Conservation (phyloP, 2,888 invertebrate genomes). For the Odontocolon sp. region DNA sequence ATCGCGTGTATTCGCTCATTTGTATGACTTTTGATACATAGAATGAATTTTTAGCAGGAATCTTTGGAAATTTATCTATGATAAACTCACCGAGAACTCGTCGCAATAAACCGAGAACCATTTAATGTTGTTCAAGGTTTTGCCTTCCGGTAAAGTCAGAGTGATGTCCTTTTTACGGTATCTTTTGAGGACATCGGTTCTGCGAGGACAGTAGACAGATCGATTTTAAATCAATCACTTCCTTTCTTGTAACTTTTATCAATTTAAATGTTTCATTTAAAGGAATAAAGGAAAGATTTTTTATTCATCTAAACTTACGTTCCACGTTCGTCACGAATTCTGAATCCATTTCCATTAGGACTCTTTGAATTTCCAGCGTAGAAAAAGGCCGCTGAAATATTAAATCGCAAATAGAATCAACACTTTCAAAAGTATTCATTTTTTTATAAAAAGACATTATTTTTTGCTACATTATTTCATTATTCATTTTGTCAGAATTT, state of each 20-base stretch:
- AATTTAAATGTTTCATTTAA: too few relatives aligned
- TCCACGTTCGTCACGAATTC: conserved; percentile 92
- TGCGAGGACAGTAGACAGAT: too few relatives aligned
- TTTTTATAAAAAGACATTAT: background rate
- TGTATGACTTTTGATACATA: background rate
- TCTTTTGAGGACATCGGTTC: conserved; percentile 87
- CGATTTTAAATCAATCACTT: too few relatives aligned
- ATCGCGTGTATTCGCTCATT: background rate
- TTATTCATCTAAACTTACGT: conserved; percentile 79
- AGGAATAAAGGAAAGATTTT: too few relatives aligned
- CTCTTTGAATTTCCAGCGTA: conserved; percentile 90
- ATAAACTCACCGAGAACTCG: conserved; percentile 90
- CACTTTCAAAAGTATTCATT: background rate
- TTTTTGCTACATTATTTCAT: too few relatives aligned
- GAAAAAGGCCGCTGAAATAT: conserved; percentile 91
- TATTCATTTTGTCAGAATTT: too few relatives aligned
- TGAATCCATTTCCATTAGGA: conserved; percentile 87
- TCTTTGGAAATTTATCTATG: background rate
- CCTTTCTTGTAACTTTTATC: too few relatives aligned
- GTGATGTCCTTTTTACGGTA: conserved; percentile 93
- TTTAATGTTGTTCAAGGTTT: conserved; percentile 89
- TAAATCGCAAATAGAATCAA: background rate
- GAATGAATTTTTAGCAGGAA: background rate
- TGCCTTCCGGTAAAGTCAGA: conserved; percentile 93
- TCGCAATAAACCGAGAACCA: conserved; percentile 97